Evolutionary conservation across 1,140 invertebrate species (phyloP), one percentile per base, ranked within the genome.

Genomic region (Drosophila pseudoananassae): DNA sequence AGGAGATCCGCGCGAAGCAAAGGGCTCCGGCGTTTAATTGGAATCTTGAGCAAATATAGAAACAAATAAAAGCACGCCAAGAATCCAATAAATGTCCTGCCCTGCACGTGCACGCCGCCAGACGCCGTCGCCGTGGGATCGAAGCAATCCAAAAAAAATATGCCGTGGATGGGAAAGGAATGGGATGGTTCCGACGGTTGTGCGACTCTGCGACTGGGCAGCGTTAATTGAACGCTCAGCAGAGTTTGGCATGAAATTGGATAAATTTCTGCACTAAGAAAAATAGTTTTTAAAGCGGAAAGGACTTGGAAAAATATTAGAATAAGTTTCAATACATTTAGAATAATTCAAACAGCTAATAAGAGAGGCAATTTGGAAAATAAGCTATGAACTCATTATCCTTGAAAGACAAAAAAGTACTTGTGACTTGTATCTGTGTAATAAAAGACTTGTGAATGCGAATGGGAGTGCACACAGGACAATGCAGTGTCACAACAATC

Each of bases 31-130:
- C 84, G 69, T 89, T 89, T 88, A 88, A 88, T 88, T 88, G 84
- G 84, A 88, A 88, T 89, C 77, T 63, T 80, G 76, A 58, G 73
- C 79, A 88, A 83, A 89, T 84, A 89, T 81, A 76, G 77, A 89
- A 84, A 89, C 76, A 80, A 89, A 89, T 83, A 89, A 82, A 89
- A 79, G 79, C 73, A 90, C 49, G 79, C 56, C 65, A 74, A 61
- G 73, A 87, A 90, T 90, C 88, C 80, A 90, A 90, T 90, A 90
- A 90, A 90, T 90, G 88, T 90, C 87, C 87, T 90, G 69, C 43
- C 50, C 40, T 83, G 87, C 87, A 90, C 87, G 87, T 90, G 87
- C 79, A 88, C 63, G 52, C 76, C 58, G 78, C 59, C 73, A 56
- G 73, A 78, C 56, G 63, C 55, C 73, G 72, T 25, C 58, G 69